A percentile compares a stretch with the other conserved stretches of the same genome.
Conservation (phyloP, 2,797 vertebrate species). For the Hapalemur alaotrensis region DNA sequence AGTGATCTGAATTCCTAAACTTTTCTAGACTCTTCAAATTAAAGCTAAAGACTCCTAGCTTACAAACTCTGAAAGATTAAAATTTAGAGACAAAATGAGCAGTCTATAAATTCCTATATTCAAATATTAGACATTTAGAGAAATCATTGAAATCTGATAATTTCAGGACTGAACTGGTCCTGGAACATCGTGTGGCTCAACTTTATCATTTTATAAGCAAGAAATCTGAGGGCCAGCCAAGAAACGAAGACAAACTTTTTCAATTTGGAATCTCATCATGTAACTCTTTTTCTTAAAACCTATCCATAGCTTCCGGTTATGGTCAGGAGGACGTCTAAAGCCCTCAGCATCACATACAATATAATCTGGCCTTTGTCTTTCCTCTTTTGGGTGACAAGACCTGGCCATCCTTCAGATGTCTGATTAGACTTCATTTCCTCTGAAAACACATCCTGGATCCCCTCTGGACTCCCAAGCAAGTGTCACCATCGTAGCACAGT, state of each 20-base stretch:
- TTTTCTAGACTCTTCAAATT: background rate
- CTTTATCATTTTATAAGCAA: background rate
- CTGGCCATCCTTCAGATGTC: background rate
- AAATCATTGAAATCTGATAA: background rate
- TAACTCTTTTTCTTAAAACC: background rate
- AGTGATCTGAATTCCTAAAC: background rate
- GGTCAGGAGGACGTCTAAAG: background rate
- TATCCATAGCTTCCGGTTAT: background rate
- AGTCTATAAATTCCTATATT: background rate
- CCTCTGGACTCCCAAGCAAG: background rate
- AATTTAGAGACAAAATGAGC: background rate
- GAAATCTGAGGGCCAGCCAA: background rate
- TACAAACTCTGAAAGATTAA: background rate
- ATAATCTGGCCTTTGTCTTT: background rate
- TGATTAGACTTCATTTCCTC: background rate
- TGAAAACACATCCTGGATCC: background rate
- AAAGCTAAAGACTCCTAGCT: background rate
- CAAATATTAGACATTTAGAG: background rate
- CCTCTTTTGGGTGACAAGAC: background rate
- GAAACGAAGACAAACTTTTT: conserved; percentile 11
- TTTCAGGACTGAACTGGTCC: background rate
- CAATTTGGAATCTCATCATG: background rate
- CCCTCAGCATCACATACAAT: background rate
- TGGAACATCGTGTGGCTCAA: background rate
- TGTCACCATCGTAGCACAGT: background rate